A percentile compares a stretch with the other conserved stretches of the same genome.
Conservation (phyloP, 1,140 invertebrate genomes). For the Dendrolimus kikuchii region DNA sequence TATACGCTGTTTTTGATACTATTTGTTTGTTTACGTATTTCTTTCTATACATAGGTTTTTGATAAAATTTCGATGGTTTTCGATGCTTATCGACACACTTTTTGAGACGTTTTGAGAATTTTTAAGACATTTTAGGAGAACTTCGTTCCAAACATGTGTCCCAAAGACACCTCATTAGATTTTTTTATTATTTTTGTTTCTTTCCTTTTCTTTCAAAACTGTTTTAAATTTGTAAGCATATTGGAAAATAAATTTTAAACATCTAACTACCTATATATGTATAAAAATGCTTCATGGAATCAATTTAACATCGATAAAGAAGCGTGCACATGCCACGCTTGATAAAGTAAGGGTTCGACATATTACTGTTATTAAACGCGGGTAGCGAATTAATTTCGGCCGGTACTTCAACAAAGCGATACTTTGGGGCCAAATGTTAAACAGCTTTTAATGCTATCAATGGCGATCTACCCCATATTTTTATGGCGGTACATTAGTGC, state of each 20-base stretch:
- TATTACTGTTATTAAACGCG: slow-evolving; percentile 47
- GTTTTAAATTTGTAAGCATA: neutral
- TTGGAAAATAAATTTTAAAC: no score
- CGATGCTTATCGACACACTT: no score
- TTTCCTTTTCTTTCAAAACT: neutral
- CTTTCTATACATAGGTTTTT: no score
- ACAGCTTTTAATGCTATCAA: slow-evolving; percentile 59
- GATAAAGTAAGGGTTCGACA: slow-evolving; percentile 42
- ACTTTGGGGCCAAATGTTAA: slow-evolving; percentile 54
- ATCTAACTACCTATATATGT: no score
- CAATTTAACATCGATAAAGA: slow-evolving; percentile 49
- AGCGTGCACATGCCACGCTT: slow-evolving; percentile 55
- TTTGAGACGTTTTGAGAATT: no score
- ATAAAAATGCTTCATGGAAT: slow-evolving; percentile 25
- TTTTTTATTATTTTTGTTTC: neutral
- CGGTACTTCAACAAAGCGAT: slow-evolving; percentile 21
- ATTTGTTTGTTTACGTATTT: no score
- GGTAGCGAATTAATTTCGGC: slow-evolving; percentile 47
- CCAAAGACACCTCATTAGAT: no score
- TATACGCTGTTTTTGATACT: no score
- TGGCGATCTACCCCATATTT: slow-evolving; percentile 3
- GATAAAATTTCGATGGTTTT: no score
- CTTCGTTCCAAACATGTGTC: no score
- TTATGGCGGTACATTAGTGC: neutral
- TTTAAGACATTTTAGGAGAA: no score